These are phyloP conservation scores for Drosophila koepferae DNA, from an alignment of 2,888 invertebrate genomes.

Conservation along the genomic window DNA sequence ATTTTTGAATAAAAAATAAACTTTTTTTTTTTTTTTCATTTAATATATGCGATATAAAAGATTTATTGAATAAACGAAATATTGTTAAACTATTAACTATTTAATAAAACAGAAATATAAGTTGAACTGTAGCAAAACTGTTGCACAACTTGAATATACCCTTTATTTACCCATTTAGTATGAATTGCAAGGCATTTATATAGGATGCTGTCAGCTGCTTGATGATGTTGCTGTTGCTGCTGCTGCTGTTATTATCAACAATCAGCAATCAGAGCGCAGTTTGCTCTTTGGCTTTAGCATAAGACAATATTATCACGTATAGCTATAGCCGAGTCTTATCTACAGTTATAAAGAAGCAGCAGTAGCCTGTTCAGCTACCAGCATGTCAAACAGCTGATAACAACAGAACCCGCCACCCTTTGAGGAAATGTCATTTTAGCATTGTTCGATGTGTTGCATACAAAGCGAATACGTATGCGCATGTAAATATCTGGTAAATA, in stretches of 20 bases:
- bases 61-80: no score
- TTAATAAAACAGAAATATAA: background rate
- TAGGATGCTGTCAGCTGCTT: conserved; percentile 18
- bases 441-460: conserved; percentile 66
- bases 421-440: conserved; percentile 71
- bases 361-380: conserved; percentile 44
- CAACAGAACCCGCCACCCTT: conserved; percentile 48
- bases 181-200: background rate
- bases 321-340: conserved; percentile 51
- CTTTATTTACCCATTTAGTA: background rate
- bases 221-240: conserved; percentile 6
- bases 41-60: no score
- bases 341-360: conserved; percentile 12
- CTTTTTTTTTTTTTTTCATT: no score
- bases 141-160: background rate
- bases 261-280: conserved; percentile 64
- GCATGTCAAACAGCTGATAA: conserved; percentile 56
- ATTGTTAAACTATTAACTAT: no score
- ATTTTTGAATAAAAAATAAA: no score
- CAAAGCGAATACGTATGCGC: conserved; percentile 35
- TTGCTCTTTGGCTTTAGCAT: conserved; percentile 66
- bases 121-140: background rate
- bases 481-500: conserved; percentile 6
- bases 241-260: conserved; percentile 36
- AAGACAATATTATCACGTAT: conserved; percentile 41